Evolutionary conservation across 2,888 invertebrate species (phyloP).

Genomic region (Mellilla xanthometata): DNA sequence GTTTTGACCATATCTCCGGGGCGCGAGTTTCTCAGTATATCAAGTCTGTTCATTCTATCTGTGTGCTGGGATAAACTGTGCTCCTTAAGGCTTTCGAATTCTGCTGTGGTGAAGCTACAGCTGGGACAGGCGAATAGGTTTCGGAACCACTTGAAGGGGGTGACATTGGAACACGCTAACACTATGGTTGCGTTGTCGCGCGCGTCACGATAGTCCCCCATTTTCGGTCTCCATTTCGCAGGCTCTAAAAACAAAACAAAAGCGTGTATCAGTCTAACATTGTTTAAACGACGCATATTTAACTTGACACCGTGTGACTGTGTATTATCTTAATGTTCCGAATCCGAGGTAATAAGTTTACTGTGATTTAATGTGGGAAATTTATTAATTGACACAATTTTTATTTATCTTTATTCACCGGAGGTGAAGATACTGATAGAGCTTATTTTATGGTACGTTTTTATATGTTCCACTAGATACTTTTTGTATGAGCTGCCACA

Average conservation of each 20-base stretch:
- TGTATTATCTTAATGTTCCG: too few species aligned
- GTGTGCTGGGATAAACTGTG: not conserved
- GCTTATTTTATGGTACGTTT: conserved; percentile 18
- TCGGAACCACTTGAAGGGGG: conserved; percentile 65
- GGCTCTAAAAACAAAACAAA: conserved; percentile 18
- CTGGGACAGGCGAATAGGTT: conserved; percentile 61
- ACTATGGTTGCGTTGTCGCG: conserved; percentile 32
- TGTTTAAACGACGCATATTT: not conserved
- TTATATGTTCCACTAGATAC: conserved; percentile 46
- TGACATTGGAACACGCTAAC: conserved; percentile 61
- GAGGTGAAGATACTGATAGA: too few species aligned
- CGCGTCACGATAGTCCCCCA: conserved; percentile 11
- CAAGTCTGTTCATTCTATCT: not conserved
- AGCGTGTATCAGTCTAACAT: conserved; percentile 6
- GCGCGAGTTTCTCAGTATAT: not conserved
- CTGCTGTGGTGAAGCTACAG: conserved; percentile 39
- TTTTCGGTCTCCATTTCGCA: conserved; percentile 8
- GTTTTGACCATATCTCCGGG: conserved; percentile 47
- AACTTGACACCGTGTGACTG: too few species aligned
- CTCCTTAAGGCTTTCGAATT: conserved; percentile 3
- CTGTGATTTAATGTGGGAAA: too few species aligned
- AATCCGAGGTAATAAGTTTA: too few species aligned
- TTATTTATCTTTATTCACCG: too few species aligned
- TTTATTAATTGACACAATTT: too few species aligned
- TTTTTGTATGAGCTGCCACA: conserved; percentile 53